phyloP scores from a whole-genome alignment of 2,888 invertebrate species.

The Cryptocephalus primarius region DNA sequence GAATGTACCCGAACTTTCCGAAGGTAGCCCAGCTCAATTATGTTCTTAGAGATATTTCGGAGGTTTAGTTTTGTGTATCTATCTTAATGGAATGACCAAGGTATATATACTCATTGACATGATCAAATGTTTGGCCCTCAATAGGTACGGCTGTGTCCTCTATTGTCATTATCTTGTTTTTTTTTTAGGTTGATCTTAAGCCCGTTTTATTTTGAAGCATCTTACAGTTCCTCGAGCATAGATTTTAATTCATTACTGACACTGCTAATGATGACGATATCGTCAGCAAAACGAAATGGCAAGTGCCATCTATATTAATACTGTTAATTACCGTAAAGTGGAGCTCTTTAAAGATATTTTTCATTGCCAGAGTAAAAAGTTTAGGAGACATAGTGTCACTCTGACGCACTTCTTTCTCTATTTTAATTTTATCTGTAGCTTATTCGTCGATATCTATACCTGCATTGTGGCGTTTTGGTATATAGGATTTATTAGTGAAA shows the following conservation, averaged over 20 bases:
- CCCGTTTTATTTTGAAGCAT: neutral
- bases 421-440: neutral
- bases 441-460: too few relatives aligned
- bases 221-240: neutral
- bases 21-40: slow-evolving; percentile 1
- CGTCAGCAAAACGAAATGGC: neutral
- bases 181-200: neutral
- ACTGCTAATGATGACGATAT: neutral
- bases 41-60: slow-evolving; percentile 1
- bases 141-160: neutral
- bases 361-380: neutral
- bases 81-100: slow-evolving; percentile 2
- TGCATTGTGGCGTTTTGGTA: too few relatives aligned
- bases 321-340: neutral
- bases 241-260: neutral
- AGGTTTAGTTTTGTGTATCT: slow-evolving; percentile 1
- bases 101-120: neutral
- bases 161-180: neutral
- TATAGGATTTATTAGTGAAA: too few relatives aligned
- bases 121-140: too few relatives aligned
- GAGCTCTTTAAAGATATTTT: neutral
- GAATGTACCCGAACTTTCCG: slow-evolving; percentile 2
- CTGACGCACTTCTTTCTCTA: neutral
- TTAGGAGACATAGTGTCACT: neutral
- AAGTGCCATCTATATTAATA: neutral